Evolutionary conservation across 2,797 vertebrate species (phyloP), one percentile per base, ranked within the genome.

Genomic region (Gymnoscopelus microlampas): DNA sequence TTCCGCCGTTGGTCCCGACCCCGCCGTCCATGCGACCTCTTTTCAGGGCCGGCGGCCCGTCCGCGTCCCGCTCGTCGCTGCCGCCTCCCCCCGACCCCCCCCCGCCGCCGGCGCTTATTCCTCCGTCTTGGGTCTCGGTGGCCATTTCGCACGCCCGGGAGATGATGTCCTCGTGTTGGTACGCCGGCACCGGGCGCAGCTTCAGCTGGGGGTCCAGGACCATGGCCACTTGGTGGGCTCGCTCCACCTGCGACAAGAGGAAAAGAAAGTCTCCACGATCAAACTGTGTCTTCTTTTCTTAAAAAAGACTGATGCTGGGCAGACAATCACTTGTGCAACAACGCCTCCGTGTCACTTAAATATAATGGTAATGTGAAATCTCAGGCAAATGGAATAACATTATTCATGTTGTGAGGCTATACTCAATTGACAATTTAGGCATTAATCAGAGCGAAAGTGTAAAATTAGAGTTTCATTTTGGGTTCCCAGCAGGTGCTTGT

Each of bases 141-240:
- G 97, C 97, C 92, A 98, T 88, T 87, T 99, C 97, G 0, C 97
- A 98, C 2, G 97, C 97, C 60, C 96, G 96, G 70, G 95, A 94
- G 2, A 99, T 96, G 69, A 99, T 98, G 87, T 99, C 98, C 84
- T 99, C 98, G 0, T 99, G 98, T 88, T 99, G 97, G 88, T 99
- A 99, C 0, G 97, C 95, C 0, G 97, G 97, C n/a, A 98, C 97
- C 0, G 96, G 96, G 49, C 97, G 94, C 68, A 99, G 93, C 83
- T 99, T 99, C 81, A 98, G 95, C 88, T 98, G 97, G 0, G 98
- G 98, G 87, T 99, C 97, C 83, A 99, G 91, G 79, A 99, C 94
- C 97, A 99, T 99, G 70, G 98, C 98, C 9, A 99, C 97, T 85
- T 99, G 98, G 87, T 99, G 98, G 0, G 97, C 95, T 0, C 96